Percentiles rank a stretch among this genome's conserved stretches.
Evolutionary conservation across 2,113 vertebrate genomes (phyloP).

Genomic region (Thamnophis sirtalis): DNA sequence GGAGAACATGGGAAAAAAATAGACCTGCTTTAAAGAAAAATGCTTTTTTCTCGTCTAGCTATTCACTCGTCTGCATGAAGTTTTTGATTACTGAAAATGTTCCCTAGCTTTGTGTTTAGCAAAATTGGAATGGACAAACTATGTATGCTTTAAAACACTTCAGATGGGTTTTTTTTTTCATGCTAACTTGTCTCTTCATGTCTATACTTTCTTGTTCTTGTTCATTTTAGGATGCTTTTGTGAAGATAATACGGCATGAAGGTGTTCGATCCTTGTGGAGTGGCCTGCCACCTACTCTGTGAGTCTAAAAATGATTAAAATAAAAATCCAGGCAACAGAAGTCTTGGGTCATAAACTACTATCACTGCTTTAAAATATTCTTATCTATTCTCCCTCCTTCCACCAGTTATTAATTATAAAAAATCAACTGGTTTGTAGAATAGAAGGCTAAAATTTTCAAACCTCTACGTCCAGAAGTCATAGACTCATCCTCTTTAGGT

Average conservation of each 20-base stretch:
- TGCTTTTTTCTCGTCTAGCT: neutral
- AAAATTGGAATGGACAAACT: neutral
- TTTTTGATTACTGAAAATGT: neutral
- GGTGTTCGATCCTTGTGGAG: constrained; percentile 91
- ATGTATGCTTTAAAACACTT: neutral
- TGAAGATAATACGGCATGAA: constrained; percentile 90
- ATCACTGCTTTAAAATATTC: neutral
- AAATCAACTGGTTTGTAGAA: neutral
- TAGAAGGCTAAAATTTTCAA: neutral
- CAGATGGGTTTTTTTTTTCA: neutral
- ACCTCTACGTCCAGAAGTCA: neutral
- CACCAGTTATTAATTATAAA: neutral
- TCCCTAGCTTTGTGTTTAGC: no score
- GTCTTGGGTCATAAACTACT: neutral
- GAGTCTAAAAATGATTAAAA: constrained; percentile 60
- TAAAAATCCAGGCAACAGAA: neutral
- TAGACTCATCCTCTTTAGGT: neutral
- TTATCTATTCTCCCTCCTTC: neutral
- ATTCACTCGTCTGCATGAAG: neutral
- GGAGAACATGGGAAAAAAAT: neutral
- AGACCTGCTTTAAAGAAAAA: neutral
- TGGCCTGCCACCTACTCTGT: constrained; percentile 93
- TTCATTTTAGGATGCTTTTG: constrained; percentile 85
- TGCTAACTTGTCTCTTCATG: neutral
- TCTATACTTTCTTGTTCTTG: accelerated